A percentile compares a stretch with the other conserved stretches of the same genome.
phyloP scores from a whole-genome alignment of 1,140 invertebrate genomes.

The Brachionus koreanus region DNA sequence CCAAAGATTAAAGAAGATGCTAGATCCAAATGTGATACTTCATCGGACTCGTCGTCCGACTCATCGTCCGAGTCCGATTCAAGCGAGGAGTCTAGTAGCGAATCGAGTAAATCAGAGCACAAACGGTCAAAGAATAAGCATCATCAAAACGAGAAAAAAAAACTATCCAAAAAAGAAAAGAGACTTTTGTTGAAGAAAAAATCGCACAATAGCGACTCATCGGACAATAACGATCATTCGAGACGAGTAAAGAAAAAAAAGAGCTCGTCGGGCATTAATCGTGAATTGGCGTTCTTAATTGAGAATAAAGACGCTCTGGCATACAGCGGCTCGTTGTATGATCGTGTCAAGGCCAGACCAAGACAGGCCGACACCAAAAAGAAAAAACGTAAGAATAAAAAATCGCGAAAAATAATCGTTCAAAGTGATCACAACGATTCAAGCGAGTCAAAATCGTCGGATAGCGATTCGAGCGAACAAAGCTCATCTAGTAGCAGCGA shows the following conservation, averaged over 20 bases:
- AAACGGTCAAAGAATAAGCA: background rate
- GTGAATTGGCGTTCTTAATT: slow-evolving; percentile 35
- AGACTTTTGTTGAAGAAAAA: background rate
- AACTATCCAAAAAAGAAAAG: background rate
- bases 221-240: background rate
- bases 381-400: slow-evolving; percentile 15
- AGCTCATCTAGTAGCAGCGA: background rate
- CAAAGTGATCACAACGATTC: slow-evolving; percentile 4
- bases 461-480: background rate
- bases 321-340: slow-evolving; percentile 14
- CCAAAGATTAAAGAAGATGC: background rate
- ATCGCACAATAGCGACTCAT: background rate
- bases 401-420: background rate
- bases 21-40: background rate
- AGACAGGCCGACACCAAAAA: slow-evolving; percentile 10
- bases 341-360: slow-evolving; percentile 31
- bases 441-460: background rate
- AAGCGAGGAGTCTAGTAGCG: background rate
- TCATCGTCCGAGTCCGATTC: background rate
- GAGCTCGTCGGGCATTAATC: slow-evolving; percentile 1
- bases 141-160: background rate
- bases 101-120: background rate
- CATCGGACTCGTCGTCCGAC: background rate
- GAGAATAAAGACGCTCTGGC: background rate
- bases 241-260: background rate